Base-by-base conservation (phyloP, 2,797 vertebrate species). In the Gymnodraco acuticeps region DNA sequence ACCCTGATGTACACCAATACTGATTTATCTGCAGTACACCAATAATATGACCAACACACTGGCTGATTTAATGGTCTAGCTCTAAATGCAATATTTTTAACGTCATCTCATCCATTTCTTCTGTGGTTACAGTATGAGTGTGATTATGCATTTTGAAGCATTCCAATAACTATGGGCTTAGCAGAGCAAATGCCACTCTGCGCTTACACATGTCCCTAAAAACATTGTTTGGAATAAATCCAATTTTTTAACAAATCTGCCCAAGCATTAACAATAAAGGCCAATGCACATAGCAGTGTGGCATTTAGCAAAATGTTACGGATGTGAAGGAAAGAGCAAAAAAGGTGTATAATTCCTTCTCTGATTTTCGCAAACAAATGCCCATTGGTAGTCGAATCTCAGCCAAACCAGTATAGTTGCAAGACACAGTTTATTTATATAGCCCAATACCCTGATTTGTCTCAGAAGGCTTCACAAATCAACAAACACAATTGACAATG, bases 131-230 rank as follows among this genome's bases (percentile, higher is more conserved):
- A 11, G 8, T 43, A 4, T 20, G 48, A 70, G 31, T 60, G 38
- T 42, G 42, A 20, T 63, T 15, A n/a, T 46, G 31, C 41, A 55
- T 27, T 77, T 46, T 60, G 55, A 42, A 63, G 41, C 15, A 61
- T n/a, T 43, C 31, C 60, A 48, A 64, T 73, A 50, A 73, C 27
- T 38, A 52, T 10, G 4, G 11, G 23, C 66, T 64, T 20, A 19
- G 65, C 45, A 20, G 33, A 53, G 58, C 19, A 51, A 64, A 55
- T 31, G 10, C 14, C 20, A 48, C 38, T 43, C 58, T 41, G 52
- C 46, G 62, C 23, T n/a, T 19, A 41, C 10, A 52, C 4, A 47
- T 16, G 27, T 46, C 23, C 20, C 31, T n/a, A 27, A 46, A 48
- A 38, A 38, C 8, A 42, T 27, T 41, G 15, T 10, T 19, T 48